phyloP scores from a whole-genome alignment of 2,113 vertebrate genomes.

The Azemiops feae region DNA sequence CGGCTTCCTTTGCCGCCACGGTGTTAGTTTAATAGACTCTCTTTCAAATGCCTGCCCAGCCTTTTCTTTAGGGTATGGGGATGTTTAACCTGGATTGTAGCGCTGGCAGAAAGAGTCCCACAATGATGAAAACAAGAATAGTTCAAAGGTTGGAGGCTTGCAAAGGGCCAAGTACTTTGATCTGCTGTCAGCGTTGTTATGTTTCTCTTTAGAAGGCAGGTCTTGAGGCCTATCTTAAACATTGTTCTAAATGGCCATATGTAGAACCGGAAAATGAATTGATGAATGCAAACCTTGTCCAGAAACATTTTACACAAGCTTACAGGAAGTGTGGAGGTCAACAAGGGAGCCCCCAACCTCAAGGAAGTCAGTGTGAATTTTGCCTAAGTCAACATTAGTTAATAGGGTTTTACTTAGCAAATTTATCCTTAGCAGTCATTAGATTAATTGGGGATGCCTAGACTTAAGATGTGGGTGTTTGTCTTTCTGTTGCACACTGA shows the following conservation, averaged over 20 bases:
- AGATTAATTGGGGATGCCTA: conserved; percentile 46
- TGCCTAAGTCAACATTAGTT: conserved; percentile 42
- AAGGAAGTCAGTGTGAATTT: conserved; percentile 51
- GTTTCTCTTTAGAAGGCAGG: conserved; percentile 63
- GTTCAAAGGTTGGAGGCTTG: conserved; percentile 61
- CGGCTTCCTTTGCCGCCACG: conserved; percentile 24
- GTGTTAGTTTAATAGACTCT: not conserved
- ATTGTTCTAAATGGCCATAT: conserved; percentile 48
- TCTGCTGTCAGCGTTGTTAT: conserved; percentile 63
- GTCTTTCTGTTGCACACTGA: conserved; percentile 45
- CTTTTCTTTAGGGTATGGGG: conserved; percentile 49
- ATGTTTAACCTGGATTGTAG: conserved; percentile 58
- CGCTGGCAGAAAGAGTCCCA: conserved; percentile 49
- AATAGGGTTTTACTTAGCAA: conserved; percentile 45
- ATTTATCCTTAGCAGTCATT: conserved; percentile 55
- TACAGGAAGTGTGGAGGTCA: conserved; percentile 49
- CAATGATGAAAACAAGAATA: conserved; percentile 55
- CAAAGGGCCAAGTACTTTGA: conserved; percentile 74
- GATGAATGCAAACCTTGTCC: conserved; percentile 62
- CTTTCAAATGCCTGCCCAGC: conserved; percentile 8
- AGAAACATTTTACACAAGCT: conserved; percentile 52
- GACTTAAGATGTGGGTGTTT: conserved; percentile 26
- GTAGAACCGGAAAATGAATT: conserved; percentile 56
- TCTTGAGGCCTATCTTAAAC: conserved; percentile 63
- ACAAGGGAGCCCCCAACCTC: conserved; percentile 54